Conservation (phyloP, 2,797 vertebrate species). For the Taenioides sp. region DNA sequence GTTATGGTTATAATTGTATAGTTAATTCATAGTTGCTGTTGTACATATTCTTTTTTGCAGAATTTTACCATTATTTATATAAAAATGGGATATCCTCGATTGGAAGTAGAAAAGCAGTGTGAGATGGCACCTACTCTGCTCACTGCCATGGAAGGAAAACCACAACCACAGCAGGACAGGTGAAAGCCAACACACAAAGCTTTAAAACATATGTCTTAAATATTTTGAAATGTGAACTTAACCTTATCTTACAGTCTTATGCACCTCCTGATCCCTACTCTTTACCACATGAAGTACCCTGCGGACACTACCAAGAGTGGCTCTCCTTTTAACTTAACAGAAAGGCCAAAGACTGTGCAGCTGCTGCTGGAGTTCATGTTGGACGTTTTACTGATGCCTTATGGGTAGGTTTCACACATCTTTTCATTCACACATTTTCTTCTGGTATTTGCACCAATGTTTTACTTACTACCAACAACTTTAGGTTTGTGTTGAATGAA, state of each 20-base stretch:
- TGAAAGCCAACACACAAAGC: constrained; percentile 44
- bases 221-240: background rate
- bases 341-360: constrained; percentile 97
- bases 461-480: background rate
- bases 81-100: constrained; percentile 97
- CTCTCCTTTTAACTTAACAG: constrained; percentile 90
- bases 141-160: constrained; percentile 97
- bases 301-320: constrained; percentile 85
- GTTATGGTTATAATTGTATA: background rate
- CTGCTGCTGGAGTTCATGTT: constrained; percentile 98
- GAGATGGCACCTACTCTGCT: constrained; percentile 95
- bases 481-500: constrained; percentile 94
- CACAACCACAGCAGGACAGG: constrained; percentile 98
- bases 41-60: constrained; percentile 60
- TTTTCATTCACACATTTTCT: background rate
- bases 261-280: constrained; percentile 96
- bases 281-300: constrained; percentile 97
- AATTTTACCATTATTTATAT: constrained; percentile 99
- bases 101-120: constrained; percentile 94
- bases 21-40: background rate
- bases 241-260: constrained; percentile 86
- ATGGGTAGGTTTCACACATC: constrained; percentile 81
- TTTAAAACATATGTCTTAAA: background rate
- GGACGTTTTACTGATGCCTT: constrained; percentile 98
- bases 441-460: background rate